Percentiles rank a stretch among this genome's conserved stretches.
Evolutionary conservation across 2,113 vertebrate genomes (phyloP).

Genomic region (Phylloscopus trochiloides): DNA sequence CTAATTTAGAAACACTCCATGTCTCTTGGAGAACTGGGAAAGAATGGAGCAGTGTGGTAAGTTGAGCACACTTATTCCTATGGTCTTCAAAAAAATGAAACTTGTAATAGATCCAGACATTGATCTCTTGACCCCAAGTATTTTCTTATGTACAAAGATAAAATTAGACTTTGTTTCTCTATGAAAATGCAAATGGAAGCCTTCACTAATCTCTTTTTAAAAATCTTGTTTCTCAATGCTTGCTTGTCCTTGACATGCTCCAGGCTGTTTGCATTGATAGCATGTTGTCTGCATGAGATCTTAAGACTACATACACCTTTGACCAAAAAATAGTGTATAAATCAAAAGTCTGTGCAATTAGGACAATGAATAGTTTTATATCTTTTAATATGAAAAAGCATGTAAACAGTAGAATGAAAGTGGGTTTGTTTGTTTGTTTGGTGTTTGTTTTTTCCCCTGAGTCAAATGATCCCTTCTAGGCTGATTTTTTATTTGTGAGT

Average conservation of each 20-base stretch:
- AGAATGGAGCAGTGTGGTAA: accelerated
- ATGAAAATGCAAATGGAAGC: background rate
- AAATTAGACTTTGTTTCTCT: background rate
- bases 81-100: background rate
- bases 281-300: background rate
- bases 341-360: background rate
- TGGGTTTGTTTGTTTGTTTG: background rate
- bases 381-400: background rate
- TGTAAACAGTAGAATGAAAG: background rate
- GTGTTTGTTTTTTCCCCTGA: too few relatives aligned
- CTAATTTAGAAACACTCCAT: background rate
- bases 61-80: background rate
- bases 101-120: background rate
- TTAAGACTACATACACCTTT: background rate
- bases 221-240: background rate
- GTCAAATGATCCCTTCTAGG: background rate
- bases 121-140: background rate
- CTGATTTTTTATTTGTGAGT: background rate
- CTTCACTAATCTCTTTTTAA: background rate
- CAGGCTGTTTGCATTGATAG: background rate
- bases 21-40: background rate
- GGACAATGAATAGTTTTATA: background rate
- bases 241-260: background rate
- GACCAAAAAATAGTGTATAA: background rate
- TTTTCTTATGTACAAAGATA: background rate